Evolutionary conservation across 2,113 vertebrate genomes (phyloP).

Genomic region (Hypomesus transpacificus): DNA sequence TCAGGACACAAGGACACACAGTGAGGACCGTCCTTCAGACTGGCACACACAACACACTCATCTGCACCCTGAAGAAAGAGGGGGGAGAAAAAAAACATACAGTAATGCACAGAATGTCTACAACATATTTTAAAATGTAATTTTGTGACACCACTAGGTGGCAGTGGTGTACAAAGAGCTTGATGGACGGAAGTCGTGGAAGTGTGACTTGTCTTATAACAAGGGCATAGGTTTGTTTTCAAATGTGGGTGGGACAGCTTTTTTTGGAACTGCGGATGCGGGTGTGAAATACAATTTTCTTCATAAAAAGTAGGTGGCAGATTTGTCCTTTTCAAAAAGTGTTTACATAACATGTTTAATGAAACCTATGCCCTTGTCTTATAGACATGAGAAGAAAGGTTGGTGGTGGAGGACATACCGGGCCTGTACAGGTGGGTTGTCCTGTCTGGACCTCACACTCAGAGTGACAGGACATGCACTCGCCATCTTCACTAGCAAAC

Average conservation of each 20-base stretch:
- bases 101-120: not conserved
- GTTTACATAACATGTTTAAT: too few relatives aligned
- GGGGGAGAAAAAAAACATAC: not conserved
- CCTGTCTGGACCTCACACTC: slow-evolving; percentile 81
- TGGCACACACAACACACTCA: slow-evolving; percentile 77
- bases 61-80: slow-evolving; percentile 76
- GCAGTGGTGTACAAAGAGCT: slow-evolving; percentile 25
- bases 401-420: slow-evolving; percentile 64
- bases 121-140: not conserved
- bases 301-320: too few relatives aligned
- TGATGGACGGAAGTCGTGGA: not conserved
- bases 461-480: slow-evolving; percentile 81
- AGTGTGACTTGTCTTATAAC: too few relatives aligned
- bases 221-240: not conserved
- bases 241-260: too few relatives aligned
- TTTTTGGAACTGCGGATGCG: too few relatives aligned
- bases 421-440: slow-evolving; percentile 79
- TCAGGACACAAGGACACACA: slow-evolving; percentile 84
- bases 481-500: slow-evolving; percentile 67
- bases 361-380: too few relatives aligned
- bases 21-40: slow-evolving; percentile 82
- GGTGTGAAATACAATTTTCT: too few relatives aligned
- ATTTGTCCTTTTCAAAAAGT: too few relatives aligned
- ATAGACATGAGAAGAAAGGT: not conserved
- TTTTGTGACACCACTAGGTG: slow-evolving; percentile 15